phyloP scores from a whole-genome alignment of 2,888 invertebrate species.

The Heterodera filipjevi region DNA sequence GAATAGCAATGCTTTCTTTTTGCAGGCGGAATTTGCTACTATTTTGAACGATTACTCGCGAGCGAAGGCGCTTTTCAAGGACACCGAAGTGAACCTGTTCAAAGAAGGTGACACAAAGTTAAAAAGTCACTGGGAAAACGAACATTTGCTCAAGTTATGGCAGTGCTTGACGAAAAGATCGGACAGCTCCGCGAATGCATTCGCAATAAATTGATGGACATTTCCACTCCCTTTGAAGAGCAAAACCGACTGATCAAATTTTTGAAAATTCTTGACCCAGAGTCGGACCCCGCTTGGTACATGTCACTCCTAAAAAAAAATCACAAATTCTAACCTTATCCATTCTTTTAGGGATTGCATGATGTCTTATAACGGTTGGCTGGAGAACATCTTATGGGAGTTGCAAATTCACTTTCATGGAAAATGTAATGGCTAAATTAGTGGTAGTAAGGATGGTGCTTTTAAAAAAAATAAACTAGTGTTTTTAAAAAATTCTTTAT shows the following conservation, averaged over 20 bases:
- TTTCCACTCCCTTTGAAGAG: conserved; percentile 89
- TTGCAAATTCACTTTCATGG: conserved; percentile 67
- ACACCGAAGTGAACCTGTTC: conserved; percentile 69
- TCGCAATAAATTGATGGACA: conserved; percentile 81
- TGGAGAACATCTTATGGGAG: conserved; percentile 74
- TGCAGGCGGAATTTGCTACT: conserved; percentile 85
- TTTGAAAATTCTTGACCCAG: conserved; percentile 73
- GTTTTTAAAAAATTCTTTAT: too few species aligned
- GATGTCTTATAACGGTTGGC: conserved; percentile 79
- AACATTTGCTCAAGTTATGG: conserved; percentile 72
- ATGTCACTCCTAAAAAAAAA: background rate
- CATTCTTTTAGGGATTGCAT: conserved; percentile 79
- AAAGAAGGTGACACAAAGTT: conserved; percentile 54
- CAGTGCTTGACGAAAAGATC: conserved; percentile 88
- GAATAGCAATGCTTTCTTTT: conserved; percentile 32
- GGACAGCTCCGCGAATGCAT: conserved; percentile 80
- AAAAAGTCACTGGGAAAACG: background rate
- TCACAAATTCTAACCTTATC: too few species aligned
- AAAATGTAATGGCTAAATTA: background rate
- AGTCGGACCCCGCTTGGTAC: conserved; percentile 88
- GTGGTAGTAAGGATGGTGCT: too few species aligned
- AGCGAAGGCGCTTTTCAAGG: conserved; percentile 91
- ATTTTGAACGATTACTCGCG: conserved; percentile 96
- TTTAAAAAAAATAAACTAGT: background rate
- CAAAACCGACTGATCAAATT: conserved; percentile 89